Base-by-base conservation (phyloP, 2,113 vertebrate genomes). In the Monopterus albus region DNA sequence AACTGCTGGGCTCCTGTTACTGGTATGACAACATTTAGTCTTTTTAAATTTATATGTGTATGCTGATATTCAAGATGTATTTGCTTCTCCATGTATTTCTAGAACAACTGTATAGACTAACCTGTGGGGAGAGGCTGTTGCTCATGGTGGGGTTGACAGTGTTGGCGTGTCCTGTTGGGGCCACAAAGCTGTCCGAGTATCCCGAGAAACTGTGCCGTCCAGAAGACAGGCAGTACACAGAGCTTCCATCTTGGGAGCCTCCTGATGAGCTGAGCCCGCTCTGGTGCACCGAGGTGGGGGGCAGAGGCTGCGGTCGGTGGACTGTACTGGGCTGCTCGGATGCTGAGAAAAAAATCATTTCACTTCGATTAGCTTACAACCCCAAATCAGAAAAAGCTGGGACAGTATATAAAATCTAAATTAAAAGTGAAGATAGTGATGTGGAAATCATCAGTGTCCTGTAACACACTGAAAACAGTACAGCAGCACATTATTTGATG, bases 91-190 rank as follows among this genome's bases (percentile, higher is more conserved):
- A 6, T 21, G 2, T 59, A 8, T 46, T 28, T 31, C 8, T 28
- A 20, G 4, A 20, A 20, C 0, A 15, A 28, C 28, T 33, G 25
- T 23, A 80, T 53, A 15, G n/a, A 94, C 95, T 89, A 74, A 99
- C 98, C 97, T 99, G 98, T 90, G 98, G 96, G 88, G 98, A 97
- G 92, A 99, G 96, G 93, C 97, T 94, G 91, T 98, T 99, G 95
- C 95, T 94, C 93, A 99, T 97, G 93, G 93, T 81, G 65, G 96
- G 94, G 94, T 99, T 98, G 91, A 99, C 96, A 59, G 94, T 81
- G 90, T 96, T 98, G 84, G 92, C 89, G 82, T 98, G 97, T 78
- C 95, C 96, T 1, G 96, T 90, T 0, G 94, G 92, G 73, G 95
- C 83, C 90, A 96, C 96, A 84, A 98, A 99, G 94, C 96, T 95